Conservation (phyloP, 2,113 vertebrate genomes). For the Semnopithecus entellus region DNA sequence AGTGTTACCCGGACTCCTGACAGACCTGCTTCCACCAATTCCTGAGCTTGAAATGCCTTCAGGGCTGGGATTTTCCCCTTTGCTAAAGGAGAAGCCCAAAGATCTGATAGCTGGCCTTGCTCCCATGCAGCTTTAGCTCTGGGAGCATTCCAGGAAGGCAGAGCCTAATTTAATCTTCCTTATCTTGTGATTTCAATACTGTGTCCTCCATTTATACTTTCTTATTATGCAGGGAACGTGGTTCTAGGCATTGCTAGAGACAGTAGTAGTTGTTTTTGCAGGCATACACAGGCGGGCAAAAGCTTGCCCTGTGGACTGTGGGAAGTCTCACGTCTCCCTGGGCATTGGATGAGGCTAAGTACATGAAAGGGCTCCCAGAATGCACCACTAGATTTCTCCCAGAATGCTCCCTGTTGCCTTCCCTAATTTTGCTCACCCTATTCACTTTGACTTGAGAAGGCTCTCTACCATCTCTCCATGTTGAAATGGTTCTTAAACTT, state of each 20-base stretch:
- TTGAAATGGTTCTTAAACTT: neutral
- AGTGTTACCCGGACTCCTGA: neutral
- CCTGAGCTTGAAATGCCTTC: neutral
- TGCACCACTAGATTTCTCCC: neutral
- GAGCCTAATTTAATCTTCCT: slow-evolving; percentile 50
- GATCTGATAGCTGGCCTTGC: slow-evolving; percentile 8
- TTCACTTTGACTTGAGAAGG: neutral
- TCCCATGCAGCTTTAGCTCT: neutral
- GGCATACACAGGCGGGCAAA: neutral
- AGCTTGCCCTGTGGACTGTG: neutral
- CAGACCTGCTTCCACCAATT: neutral
- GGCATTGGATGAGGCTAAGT: neutral
- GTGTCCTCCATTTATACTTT: slow-evolving; percentile 31
- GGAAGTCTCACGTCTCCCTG: neutral
- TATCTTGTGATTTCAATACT: slow-evolving; percentile 45
- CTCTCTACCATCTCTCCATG: neutral
- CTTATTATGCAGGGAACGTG: slow-evolving; percentile 1
- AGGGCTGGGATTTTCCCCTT: slow-evolving; percentile 18
- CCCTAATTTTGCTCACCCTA: neutral
- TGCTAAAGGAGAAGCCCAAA: slow-evolving; percentile 7
- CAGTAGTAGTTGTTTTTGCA: neutral
- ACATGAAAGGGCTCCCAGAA: neutral
- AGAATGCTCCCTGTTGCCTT: neutral
- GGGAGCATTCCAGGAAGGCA: slow-evolving; percentile 49
- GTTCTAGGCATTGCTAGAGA: neutral